A percentile compares a stretch with the other conserved stretches of the same genome.
phyloP scores from a whole-genome alignment of 2,797 vertebrate species.

The Lophura swinhoii region DNA sequence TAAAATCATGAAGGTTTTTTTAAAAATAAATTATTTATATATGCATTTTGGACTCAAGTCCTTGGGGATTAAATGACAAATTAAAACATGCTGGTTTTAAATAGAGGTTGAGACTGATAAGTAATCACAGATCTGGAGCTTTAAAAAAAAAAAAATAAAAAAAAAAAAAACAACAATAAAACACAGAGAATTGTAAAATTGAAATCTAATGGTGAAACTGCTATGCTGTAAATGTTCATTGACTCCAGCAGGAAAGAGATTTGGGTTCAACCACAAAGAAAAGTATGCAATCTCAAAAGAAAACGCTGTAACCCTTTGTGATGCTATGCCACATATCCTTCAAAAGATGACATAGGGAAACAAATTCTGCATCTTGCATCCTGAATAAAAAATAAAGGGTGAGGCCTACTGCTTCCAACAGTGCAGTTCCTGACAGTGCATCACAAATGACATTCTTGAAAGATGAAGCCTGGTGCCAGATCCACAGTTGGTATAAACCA shows the following conservation, averaged over 20 bases:
- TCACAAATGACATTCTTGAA: not conserved
- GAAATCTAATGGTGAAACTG: not conserved
- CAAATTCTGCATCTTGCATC: not conserved
- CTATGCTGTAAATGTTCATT: not conserved
- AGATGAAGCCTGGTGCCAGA: not conserved
- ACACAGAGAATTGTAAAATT: not conserved
- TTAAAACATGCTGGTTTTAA: conserved; percentile 34
- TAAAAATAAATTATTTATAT: not conserved
- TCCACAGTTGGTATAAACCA: not conserved
- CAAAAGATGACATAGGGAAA: not conserved
- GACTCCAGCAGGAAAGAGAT: not conserved
- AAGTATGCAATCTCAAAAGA: not conserved
- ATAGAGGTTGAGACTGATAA: not conserved
- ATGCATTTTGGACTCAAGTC: not conserved
- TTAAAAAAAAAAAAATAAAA: conserved; percentile 17
- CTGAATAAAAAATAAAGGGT: not conserved
- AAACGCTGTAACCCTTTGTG: not conserved
- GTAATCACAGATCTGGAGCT: not conserved
- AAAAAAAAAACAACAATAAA: not conserved
- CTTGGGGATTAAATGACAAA: conserved; percentile 19
- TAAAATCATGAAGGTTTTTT: not conserved
- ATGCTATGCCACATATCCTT: not conserved
- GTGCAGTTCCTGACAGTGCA: not conserved
- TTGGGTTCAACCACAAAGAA: not conserved
- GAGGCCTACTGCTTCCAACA: not conserved